A percentile compares a stretch with the other conserved stretches of the same genome.
These are phyloP conservation scores for Anabas testudineus DNA, from an alignment of 2,797 vertebrate species.

Conservation along the genomic window DNA sequence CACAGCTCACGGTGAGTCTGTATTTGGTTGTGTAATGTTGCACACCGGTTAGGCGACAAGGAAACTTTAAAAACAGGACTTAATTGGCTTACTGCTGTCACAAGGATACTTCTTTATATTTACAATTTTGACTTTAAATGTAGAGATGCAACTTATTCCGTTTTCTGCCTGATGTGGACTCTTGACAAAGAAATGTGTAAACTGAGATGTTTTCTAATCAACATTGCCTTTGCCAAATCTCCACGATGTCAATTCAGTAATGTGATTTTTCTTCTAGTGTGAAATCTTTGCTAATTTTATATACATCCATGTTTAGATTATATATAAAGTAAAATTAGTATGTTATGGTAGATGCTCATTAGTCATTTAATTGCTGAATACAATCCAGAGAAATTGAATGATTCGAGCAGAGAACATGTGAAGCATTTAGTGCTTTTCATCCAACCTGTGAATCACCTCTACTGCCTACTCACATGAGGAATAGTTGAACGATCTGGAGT, in stretches of 20 bases:
- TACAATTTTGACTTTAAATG: background rate
- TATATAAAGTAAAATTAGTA: conserved; percentile 14
- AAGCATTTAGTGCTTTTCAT: background rate
- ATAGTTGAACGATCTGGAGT: background rate
- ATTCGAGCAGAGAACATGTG: conserved; percentile 24
- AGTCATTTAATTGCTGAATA: conserved; percentile 9
- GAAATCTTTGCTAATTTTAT: conserved; percentile 51
- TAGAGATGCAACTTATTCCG: conserved; percentile 22
- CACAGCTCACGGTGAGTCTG: conserved; percentile 25
- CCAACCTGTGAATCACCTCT: conserved; percentile 28
- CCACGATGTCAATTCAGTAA: conserved; percentile 47
- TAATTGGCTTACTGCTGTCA: conserved; percentile 6
- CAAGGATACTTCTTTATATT: background rate
- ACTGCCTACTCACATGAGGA: conserved; percentile 25
- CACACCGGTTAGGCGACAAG: conserved; percentile 26
- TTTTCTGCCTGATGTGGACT: conserved; percentile 46
- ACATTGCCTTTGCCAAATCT: conserved; percentile 57
- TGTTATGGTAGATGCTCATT: conserved; percentile 1
- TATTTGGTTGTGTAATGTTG: conserved; percentile 31
- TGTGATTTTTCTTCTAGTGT: conserved; percentile 31
- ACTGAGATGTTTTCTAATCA: conserved; percentile 43
- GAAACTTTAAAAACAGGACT: conserved; percentile 41
- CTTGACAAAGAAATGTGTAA: conserved; percentile 46
- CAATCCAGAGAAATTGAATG: conserved; percentile 19
- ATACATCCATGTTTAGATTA: conserved; percentile 33